Conservation (phyloP, 2,888 invertebrate genomes). For the Caenorhabditis uteleia region DNA sequence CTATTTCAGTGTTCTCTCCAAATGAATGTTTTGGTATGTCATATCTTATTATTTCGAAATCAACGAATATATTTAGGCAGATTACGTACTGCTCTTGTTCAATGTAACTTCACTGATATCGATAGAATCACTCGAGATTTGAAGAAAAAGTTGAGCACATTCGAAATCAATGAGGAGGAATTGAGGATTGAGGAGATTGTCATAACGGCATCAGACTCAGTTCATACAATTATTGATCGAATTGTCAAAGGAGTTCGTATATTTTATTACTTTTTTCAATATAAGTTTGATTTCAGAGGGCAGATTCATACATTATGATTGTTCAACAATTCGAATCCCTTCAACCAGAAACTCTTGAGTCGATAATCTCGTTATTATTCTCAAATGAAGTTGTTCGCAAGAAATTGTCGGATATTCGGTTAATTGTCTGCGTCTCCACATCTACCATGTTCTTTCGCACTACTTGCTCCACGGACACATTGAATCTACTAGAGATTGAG, state of each 20-base stretch:
- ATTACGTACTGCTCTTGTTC: constrained; percentile 32
- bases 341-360: constrained; percentile 16
- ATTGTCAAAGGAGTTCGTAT: constrained; percentile 7
- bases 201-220: constrained; percentile 14
- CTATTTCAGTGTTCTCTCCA: too few species aligned
- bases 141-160: constrained; percentile 1
- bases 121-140: constrained; percentile 12
- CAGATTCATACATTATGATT: constrained; percentile 2
- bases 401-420: constrained; percentile 5
- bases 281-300: neutral
- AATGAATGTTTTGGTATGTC: neutral
- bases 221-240: constrained; percentile 22
- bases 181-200: constrained; percentile 2
- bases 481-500: constrained; percentile 19
- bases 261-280: neutral
- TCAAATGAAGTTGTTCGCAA: constrained; percentile 5
- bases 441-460: constrained; percentile 16
- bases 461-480: constrained; percentile 17
- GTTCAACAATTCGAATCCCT: constrained; percentile 38
- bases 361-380: constrained; percentile 16
- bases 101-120: constrained; percentile 45
- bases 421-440: constrained; percentile 28
- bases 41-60: too few species aligned
- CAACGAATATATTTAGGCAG: neutral
- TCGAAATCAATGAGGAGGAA: neutral